These are phyloP conservation scores for Pteromalus puparum DNA, from an alignment of 1,140 invertebrate genomes.

Conservation along the genomic window DNA sequence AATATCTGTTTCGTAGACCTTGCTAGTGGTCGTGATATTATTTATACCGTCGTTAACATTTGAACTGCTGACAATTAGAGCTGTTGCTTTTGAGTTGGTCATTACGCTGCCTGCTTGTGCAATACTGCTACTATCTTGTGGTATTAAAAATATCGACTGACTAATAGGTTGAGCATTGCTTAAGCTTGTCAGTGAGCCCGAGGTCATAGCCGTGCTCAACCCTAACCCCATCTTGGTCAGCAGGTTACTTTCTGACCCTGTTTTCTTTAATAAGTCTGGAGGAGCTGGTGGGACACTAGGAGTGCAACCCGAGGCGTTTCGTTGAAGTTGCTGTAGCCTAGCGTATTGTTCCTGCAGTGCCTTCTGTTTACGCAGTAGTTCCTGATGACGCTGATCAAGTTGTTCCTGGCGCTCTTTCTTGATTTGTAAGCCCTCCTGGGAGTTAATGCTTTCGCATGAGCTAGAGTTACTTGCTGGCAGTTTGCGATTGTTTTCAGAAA, in stretches of 20 bases:
- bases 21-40: constrained; percentile 77
- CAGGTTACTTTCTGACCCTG: constrained; percentile 91
- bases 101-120: constrained; percentile 67
- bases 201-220: constrained; percentile 76
- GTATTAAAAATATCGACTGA: constrained; percentile 53
- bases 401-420: constrained; percentile 82
- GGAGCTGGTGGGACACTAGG: constrained; percentile 76
- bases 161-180: constrained; percentile 59
- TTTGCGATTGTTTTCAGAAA: constrained; percentile 58
- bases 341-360: constrained; percentile 92
- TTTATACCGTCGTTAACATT: constrained; percentile 41
- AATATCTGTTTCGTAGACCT: constrained; percentile 93
- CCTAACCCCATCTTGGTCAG: constrained; percentile 89
- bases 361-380: constrained; percentile 89
- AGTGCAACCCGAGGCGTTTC: constrained; percentile 80
- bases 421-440: constrained; percentile 79
- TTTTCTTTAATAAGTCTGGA: constrained; percentile 86
- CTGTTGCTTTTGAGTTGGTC: constrained; percentile 64
- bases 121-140: constrained; percentile 58
- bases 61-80: constrained; percentile 55
- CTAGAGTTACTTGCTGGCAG: constrained; percentile 78
- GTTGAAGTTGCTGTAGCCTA: constrained; percentile 88
- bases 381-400: constrained; percentile 89
- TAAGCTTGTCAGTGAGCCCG: constrained; percentile 80
- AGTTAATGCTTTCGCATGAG: constrained; percentile 87